Base-by-base conservation (phyloP, 2,888 invertebrate species). In the Dolichomitus sp. region DNA sequence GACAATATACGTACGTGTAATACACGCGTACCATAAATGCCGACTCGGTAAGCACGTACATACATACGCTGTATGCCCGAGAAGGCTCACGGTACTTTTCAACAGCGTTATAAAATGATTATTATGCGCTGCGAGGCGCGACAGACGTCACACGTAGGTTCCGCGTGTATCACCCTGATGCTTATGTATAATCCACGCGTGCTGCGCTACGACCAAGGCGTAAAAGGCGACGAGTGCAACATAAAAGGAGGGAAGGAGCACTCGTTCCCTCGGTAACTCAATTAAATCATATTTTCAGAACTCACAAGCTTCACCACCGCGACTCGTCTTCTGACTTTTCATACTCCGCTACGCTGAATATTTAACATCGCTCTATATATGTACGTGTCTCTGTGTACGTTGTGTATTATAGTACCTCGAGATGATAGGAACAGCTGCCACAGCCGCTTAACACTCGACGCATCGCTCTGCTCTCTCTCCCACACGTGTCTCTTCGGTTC, bases 351-450 rank as follows among this genome's bases (percentile, higher is more conserved):
- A 40, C 57, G 48, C 37, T 57, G 11, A 52, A 52, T 52, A 30
- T 73, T 59, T 17, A 23, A 2, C 2, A 23, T 23, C 1, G 1
- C 1, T 23, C 1, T 23, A 1, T 23, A 2, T 23, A 2, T 23
- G 23, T 23, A 48, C 65, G 57, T 45, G 12, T 37, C n/a, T 45
- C 57, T 45, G 65, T 45, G 45, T 23, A 23, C 48, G 30, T 27
- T 45, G 42, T 65, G 37, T 48, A 65, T 76, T 59, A 66, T 54
- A 73, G 76, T 90, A 90, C 89, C 90, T 89, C 89, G 85, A 88
- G 84, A 80, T 86, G 86, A 84, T 80, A 80, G 76, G 89, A 89
- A 88, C 90, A 90, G 89, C 89, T 89, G 89, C 88, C 83, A 75
- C 88, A 89, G 75, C 87, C 86, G 86, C 82, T 85, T 82, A 89